A percentile compares a stretch with the other conserved stretches of the same genome.
phyloP scores from a whole-genome alignment of 2,888 invertebrate species.

The Bugula neritina region DNA sequence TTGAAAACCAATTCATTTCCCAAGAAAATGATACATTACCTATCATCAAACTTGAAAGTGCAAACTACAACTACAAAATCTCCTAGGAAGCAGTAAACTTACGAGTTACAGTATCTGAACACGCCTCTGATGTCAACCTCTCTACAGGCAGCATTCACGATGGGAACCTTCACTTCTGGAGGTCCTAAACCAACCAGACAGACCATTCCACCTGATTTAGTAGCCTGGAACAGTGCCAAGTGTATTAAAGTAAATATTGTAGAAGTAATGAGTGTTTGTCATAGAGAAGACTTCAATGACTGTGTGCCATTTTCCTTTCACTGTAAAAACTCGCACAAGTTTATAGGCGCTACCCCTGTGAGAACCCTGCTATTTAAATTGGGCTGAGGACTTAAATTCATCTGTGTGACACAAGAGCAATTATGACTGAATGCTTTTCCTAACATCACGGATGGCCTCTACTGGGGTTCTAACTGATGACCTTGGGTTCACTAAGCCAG shows the following conservation, averaged over 20 bases:
- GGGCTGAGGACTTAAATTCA: too few species aligned
- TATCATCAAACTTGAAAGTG: conserved; percentile 68
- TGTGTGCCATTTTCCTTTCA: too few species aligned
- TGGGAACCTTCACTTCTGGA: conserved; percentile 70
- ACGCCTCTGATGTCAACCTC: conserved; percentile 90
- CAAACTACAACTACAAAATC: conserved; percentile 71
- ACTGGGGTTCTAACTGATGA: too few species aligned
- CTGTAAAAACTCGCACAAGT: too few species aligned
- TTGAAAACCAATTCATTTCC: conserved; percentile 71
- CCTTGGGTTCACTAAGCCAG: too few species aligned
- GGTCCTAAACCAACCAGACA: conserved; percentile 84
- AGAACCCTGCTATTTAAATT: too few species aligned
- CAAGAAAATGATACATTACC: not conserved
- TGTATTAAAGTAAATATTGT: not conserved
- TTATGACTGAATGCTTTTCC: too few species aligned
- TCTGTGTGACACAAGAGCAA: too few species aligned
- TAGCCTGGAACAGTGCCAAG: conserved; percentile 61
- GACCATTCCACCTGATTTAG: conserved; percentile 76
- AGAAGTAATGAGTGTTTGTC: too few species aligned
- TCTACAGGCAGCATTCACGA: conserved; percentile 71
- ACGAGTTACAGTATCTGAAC: conserved; percentile 70
- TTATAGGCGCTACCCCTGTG: too few species aligned
- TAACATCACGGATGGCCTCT: too few species aligned
- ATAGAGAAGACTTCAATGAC: too few species aligned
- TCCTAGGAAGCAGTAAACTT: conserved; percentile 30